Base-by-base conservation (phyloP, 2,113 vertebrate genomes). In the Hucho hucho region DNA sequence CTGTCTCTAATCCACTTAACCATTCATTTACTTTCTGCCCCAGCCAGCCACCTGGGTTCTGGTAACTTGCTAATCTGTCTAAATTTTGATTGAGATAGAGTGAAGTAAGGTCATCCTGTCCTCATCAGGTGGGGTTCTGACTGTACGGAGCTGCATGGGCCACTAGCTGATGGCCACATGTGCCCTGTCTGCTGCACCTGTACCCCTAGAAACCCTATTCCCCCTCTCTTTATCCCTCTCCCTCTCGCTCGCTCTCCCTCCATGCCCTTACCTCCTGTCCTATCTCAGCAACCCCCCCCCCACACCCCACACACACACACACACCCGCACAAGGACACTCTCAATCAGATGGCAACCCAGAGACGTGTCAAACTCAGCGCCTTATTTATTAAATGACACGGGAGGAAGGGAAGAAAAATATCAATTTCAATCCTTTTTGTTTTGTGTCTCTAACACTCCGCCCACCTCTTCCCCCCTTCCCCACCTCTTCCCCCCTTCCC, bases 1-100 rank as follows among this genome's bases (percentile, higher is more conserved):
- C 78, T 82, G 76, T 59, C 79, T 89, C 86, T 89, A 89, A 91
- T 89, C 87, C 87, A 88, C 79, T 91, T 89, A 88, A 79, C 69
- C 80, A 82, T 85, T 88, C 74, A 89, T 88, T 89, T 85, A 70
- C 81, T 76, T 88, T 83, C 70, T 68, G 80, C 74, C 72, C 83
- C 76, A 69, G 37, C 20, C 59, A 25, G 59, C 6, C 59, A 63
- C 59, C 59, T 63, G 20, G 64, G 72, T 75, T 58, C 26, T 65
- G 22, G 56, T n/a, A 43, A 46, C 58, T 63, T 63, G 6, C 59
- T 24, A n/a, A 22, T 25, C 59, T 1, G 76, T 73, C 75, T 74
- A 75, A 53, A 16, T 1, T 18, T 13, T 53, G 14, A 53, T 43
- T 9, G 49, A 53, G 14, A 18, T 53, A 43, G 7, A 43, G 37